These are phyloP conservation scores for Ganaspis sp. DNA, from an alignment of 1,140 invertebrate species.

Conservation along the genomic window DNA sequence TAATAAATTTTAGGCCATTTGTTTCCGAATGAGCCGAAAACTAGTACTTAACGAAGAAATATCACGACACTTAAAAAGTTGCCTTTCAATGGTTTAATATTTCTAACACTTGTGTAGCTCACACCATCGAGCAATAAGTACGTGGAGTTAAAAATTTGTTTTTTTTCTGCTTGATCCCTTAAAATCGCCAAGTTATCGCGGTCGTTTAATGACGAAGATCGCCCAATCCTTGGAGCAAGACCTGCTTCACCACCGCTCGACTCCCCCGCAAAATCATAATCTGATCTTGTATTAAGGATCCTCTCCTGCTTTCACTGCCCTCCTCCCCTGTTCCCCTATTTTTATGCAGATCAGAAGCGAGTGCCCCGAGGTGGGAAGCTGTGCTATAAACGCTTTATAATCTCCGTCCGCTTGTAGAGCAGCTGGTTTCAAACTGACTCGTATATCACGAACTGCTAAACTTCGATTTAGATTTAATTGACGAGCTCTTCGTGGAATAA, in stretches of 20 bases:
- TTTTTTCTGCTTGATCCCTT: slow-evolving; percentile 48
- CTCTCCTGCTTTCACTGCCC: slow-evolving; percentile 57
- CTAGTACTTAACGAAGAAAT: background rate
- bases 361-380: slow-evolving; percentile 72
- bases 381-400: slow-evolving; percentile 73
- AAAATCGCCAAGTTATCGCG: slow-evolving; percentile 62
- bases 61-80: slow-evolving; percentile 7
- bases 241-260: slow-evolving; percentile 53
- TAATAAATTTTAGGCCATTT: background rate
- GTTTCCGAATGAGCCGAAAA: background rate
- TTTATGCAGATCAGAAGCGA: slow-evolving; percentile 74
- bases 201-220: slow-evolving; percentile 56
- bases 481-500: background rate
- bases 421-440: slow-evolving; percentile 64
- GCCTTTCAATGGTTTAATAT: background rate
- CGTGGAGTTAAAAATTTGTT: slow-evolving; percentile 37
- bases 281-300: slow-evolving; percentile 75
- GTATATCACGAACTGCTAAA: slow-evolving; percentile 48
- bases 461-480: slow-evolving; percentile 27
- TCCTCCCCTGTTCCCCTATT: slow-evolving; percentile 65
- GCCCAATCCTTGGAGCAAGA: slow-evolving; percentile 50
- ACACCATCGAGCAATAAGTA: slow-evolving; percentile 16
- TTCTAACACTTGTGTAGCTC: background rate
- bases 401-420: slow-evolving; percentile 68
- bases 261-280: slow-evolving; percentile 73